Conservation (phyloP, 1,140 invertebrate species). For the Drosophila carrolli region DNA sequence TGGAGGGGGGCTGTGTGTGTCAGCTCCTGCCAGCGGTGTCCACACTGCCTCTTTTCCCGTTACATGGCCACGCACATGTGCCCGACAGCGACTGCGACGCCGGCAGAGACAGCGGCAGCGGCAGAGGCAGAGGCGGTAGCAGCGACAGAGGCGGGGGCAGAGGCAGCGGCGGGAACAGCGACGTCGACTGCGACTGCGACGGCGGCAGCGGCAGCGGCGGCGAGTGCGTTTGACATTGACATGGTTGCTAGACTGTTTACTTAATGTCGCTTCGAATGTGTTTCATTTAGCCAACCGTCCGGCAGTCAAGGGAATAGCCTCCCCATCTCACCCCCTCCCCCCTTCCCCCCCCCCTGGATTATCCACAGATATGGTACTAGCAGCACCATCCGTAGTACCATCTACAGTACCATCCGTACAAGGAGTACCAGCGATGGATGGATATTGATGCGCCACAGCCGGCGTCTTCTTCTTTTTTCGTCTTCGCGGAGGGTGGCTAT, state of each 20-base stretch:
- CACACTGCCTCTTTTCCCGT: constrained; percentile 62
- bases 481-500: constrained; percentile 70
- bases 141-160: constrained; percentile 4
- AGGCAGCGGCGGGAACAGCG: constrained; percentile 14
- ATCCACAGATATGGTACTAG: not conserved
- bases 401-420: not conserved
- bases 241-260: constrained; percentile 75
- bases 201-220: constrained; percentile 15
- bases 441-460: constrained; percentile 75
- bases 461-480: constrained; percentile 20
- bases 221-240: constrained; percentile 79
- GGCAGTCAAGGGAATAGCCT: constrained; percentile 23
- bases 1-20: constrained; percentile 7
- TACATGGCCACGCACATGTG: constrained; percentile 64
- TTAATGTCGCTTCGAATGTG: constrained; percentile 72
- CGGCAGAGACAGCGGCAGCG: not conserved
- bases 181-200: not conserved
- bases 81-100: constrained; percentile 18
- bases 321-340: not conserved
- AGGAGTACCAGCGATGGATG: not conserved
- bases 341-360: not conserved
- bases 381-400: not conserved
- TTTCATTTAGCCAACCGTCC: constrained; percentile 73
- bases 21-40: constrained; percentile 64
- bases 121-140: not conserved